These are phyloP conservation scores for Saturnia japonica DNA, from an alignment of 2,888 invertebrate genomes.

Conservation along the genomic window DNA sequence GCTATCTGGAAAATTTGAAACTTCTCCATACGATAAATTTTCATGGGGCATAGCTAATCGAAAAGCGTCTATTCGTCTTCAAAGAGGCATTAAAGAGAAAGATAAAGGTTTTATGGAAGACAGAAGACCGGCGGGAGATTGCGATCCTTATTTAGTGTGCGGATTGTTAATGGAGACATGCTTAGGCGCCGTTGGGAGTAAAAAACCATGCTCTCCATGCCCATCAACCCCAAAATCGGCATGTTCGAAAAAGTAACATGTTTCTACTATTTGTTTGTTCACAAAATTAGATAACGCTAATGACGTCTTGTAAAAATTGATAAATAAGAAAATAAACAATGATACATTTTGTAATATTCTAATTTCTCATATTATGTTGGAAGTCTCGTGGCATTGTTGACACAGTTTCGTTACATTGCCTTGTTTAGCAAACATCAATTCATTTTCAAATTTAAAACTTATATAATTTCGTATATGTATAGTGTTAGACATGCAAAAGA, in stretches of 20 bases:
- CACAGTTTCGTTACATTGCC: neutral
- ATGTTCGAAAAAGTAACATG: neutral
- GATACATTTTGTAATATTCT: neutral
- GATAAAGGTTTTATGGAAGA: constrained; percentile 97
- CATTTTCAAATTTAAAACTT: neutral
- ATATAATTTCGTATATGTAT: neutral
- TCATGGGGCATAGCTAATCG: constrained; percentile 94
- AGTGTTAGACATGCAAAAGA: no score
- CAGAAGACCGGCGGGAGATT: constrained; percentile 94
- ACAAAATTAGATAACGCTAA: neutral
- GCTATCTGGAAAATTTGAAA: constrained; percentile 96
- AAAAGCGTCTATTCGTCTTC: constrained; percentile 95
- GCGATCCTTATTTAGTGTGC: constrained; percentile 89
- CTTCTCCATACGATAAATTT: constrained; percentile 96
- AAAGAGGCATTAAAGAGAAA: constrained; percentile 92
- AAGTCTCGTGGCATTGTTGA: no score
- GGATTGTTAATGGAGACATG: constrained; percentile 78
- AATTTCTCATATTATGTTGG: neutral
- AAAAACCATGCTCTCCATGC: constrained; percentile 16
- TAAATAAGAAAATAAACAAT: neutral
- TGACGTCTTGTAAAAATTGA: neutral
- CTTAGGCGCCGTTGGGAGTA: constrained; percentile 40
- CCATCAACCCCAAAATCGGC: constrained; percentile 15
- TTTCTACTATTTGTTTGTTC: neutral
- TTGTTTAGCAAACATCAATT: neutral